Conservation (phyloP, 2,888 invertebrate species). For the Bembecia ichneumoniformis region DNA sequence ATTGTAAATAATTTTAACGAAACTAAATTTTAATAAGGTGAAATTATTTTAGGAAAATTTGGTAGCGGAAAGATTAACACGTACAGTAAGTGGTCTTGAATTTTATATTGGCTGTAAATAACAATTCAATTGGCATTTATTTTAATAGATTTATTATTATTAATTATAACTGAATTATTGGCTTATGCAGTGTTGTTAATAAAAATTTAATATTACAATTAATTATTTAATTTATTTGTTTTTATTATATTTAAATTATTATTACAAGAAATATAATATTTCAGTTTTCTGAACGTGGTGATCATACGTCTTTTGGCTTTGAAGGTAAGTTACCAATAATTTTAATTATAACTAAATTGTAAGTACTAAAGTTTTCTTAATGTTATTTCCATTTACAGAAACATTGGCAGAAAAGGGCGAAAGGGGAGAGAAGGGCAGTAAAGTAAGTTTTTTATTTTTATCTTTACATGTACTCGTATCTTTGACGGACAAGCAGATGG, state of each 20-base stretch:
- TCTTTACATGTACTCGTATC: too few species aligned
- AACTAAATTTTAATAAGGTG: background rate
- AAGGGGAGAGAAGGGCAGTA: constrained; percentile 19
- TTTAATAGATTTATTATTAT: constrained; percentile 8
- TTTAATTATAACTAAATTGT: too few species aligned
- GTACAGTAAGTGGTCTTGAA: constrained; percentile 17
- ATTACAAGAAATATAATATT: background rate
- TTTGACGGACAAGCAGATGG: too few species aligned
- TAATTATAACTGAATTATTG: background rate
- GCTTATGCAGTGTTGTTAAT: constrained; percentile 1
- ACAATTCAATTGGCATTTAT: constrained; percentile 12
- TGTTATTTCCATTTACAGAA: background rate
- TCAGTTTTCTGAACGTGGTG: background rate
- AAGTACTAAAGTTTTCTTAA: too few species aligned
- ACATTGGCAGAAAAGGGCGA: constrained; percentile 13
- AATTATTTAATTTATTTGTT: background rate
- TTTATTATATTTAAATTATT: background rate
- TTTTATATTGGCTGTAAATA: constrained; percentile 10
- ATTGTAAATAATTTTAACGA: background rate
- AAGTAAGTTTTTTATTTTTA: constrained; percentile 9
- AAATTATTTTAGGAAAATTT: constrained; percentile 15
- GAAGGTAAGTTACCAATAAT: background rate
- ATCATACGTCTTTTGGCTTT: background rate
- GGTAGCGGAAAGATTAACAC: constrained; percentile 14
- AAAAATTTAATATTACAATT: background rate